Conservation (phyloP, 2,888 invertebrate species). For the Diaphora mendica region DNA sequence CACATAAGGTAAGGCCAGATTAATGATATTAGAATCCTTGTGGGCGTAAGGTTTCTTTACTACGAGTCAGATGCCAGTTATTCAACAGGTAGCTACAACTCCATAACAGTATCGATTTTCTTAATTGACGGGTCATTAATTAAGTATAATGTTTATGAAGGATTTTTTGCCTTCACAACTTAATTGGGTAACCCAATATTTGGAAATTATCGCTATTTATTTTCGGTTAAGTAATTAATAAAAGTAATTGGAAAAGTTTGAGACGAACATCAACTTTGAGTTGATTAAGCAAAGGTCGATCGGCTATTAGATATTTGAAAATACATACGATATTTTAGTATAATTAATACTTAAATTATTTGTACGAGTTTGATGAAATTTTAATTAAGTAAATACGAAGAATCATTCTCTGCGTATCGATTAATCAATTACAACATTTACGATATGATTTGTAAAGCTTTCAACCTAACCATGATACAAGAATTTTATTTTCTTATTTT, state of each 20-base stretch:
- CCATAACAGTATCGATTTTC: conserved; percentile 23
- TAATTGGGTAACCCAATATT: conserved; percentile 32
- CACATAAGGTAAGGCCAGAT: neutral
- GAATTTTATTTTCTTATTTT: too few species aligned
- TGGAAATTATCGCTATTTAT: conserved; percentile 10
- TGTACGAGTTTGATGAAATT: too few species aligned
- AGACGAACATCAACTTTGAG: conserved; percentile 1
- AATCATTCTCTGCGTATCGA: too few species aligned
- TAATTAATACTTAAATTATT: neutral
- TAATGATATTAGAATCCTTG: neutral
- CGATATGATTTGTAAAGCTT: too few species aligned
- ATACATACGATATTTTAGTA: neutral
- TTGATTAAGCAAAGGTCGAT: neutral
- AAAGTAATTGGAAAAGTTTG: conserved; percentile 15
- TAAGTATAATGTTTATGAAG: conserved; percentile 24
- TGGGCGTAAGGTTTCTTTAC: neutral
- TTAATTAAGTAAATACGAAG: too few species aligned
- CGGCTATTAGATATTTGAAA: neutral
- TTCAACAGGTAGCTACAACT: neutral
- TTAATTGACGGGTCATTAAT: conserved; percentile 31
- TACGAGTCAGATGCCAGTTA: neutral
- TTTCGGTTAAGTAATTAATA: conserved; percentile 5
- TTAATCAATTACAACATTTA: too few species aligned
- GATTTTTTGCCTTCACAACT: conserved; percentile 20
- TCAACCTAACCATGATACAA: too few species aligned